phyloP scores from a whole-genome alignment of 2,113 vertebrate genomes.

The Myrmecobius fasciatus region DNA sequence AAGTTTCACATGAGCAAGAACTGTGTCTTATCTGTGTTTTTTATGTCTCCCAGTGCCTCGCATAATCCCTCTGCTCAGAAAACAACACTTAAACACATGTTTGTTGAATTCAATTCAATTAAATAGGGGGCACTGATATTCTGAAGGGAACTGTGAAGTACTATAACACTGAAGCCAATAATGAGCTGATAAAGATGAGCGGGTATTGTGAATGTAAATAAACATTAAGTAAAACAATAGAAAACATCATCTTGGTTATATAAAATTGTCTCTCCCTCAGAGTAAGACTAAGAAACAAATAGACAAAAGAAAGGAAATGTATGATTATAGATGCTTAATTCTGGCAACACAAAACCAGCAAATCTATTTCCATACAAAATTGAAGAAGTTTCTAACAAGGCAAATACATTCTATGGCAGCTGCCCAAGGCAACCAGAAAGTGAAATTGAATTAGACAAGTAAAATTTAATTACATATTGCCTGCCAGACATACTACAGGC shows the following conservation, averaged over 20 bases:
- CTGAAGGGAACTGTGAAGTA: background rate
- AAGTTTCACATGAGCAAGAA: background rate
- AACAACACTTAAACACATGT: background rate
- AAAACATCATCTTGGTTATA: constrained; percentile 65
- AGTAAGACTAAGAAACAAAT: constrained; percentile 66
- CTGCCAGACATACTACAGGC: background rate
- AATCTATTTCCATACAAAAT: constrained; percentile 38
- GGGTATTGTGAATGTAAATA: constrained; percentile 62
- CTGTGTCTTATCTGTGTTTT: background rate
- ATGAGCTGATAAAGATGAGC: background rate
- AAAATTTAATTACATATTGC: constrained; percentile 53
- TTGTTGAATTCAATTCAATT: background rate
- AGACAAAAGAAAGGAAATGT: constrained; percentile 76
- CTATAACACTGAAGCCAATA: background rate
- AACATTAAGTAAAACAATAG: constrained; percentile 52
- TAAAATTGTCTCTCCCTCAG: constrained; percentile 15
- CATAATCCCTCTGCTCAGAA: background rate
- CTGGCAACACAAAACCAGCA: constrained; percentile 69
- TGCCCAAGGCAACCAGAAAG: constrained; percentile 60
- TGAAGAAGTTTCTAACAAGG: constrained; percentile 24
- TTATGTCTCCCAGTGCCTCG: background rate
- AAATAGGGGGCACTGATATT: background rate
- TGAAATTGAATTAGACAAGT: constrained; percentile 67
- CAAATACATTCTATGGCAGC: constrained; percentile 14
- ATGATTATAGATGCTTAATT: constrained; percentile 56